Evolutionary conservation across 2,888 invertebrate species (phyloP), one percentile per base, ranked within the genome.

Genomic region (Cryptocheilus praepositus): DNA sequence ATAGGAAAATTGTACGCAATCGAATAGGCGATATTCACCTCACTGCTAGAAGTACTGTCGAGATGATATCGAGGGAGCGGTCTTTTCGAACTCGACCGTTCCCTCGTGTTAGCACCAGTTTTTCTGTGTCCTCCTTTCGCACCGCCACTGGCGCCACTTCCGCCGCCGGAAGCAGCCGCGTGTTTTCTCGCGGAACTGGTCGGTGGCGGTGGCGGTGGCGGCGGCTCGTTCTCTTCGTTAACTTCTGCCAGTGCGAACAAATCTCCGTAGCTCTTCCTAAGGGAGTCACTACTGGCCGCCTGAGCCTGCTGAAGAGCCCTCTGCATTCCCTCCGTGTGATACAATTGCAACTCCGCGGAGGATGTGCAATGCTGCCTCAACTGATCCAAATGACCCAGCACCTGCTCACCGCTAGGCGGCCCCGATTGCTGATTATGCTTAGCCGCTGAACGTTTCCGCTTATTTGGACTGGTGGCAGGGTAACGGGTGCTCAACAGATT

Each of bases 311-410:
- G 95, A 75, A 98, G 90, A 44, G 98, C 96, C 85, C 95, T 93
- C 89, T 97, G 98, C 93, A 98, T 95, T 81, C 94, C 93, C 87
- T 97, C 97, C 89, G 95, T 93, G 76, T 95, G 95, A 89, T 96
- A 96, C 85, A 98, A 93, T 65, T 89, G 89, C n/a, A 88, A 69
- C 75, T 89, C 85, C 67, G 87, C 73, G 67, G 86, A 82, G 11
- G 85, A 81, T 70, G 92, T 91, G 85, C 95, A 95, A 85, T 93
- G 93, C 78, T 93, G 90, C 85, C 97, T 91, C 90, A 98, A 92
- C 89, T 95, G 95, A 88, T 98, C 98, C 85, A 99, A 92, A 90
- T 99, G 98, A 67, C 95, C 94, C 81, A 99, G 91, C 74, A 98
- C 95, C 90, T 95, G 94, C 89, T 96, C 96, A 58, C 96, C 93